Conservation (phyloP, 2,113 vertebrate species). For the Alexandromys fortis region DNA sequence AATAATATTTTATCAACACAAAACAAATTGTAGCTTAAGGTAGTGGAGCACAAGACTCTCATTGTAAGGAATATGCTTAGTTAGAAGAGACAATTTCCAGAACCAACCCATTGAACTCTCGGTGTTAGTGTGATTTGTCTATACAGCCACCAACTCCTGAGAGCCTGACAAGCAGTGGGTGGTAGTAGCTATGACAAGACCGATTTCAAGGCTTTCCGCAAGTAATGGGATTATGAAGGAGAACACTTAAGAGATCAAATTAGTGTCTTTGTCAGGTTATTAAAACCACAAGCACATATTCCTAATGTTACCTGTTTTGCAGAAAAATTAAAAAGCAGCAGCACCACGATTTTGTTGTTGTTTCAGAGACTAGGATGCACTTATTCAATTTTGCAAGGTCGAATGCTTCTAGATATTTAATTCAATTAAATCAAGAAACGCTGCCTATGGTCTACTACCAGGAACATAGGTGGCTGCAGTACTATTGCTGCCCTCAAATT, state of each 20-base stretch:
- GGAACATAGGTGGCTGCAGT: not conserved
- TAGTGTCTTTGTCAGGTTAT: not conserved
- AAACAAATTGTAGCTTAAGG: not conserved
- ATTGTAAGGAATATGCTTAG: not conserved
- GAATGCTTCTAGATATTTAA: constrained; percentile 37
- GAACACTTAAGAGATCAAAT: constrained; percentile 46
- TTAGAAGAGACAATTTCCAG: not conserved
- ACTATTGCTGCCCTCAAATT: not conserved
- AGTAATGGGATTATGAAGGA: constrained; percentile 43
- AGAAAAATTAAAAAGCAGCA: not conserved
- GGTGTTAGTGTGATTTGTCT: not conserved
- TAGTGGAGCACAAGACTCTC: not conserved
- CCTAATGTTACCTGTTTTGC: not conserved
- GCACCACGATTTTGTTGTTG: not conserved
- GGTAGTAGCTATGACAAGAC: not conserved
- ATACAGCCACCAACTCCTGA: not conserved
- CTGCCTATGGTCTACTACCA: not conserved
- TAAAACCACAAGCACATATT: not conserved
- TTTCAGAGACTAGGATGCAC: not conserved
- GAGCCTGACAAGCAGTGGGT: not conserved
- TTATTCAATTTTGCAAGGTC: not conserved
- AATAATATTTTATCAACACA: constrained; percentile 46
- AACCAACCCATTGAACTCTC: not conserved
- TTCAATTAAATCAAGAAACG: constrained; percentile 44
- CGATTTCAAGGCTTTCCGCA: not conserved